A percentile compares a stretch with the other conserved stretches of the same genome.
phyloP scores from a whole-genome alignment of 2,113 vertebrate genomes.

The Panthera tigris region DNA sequence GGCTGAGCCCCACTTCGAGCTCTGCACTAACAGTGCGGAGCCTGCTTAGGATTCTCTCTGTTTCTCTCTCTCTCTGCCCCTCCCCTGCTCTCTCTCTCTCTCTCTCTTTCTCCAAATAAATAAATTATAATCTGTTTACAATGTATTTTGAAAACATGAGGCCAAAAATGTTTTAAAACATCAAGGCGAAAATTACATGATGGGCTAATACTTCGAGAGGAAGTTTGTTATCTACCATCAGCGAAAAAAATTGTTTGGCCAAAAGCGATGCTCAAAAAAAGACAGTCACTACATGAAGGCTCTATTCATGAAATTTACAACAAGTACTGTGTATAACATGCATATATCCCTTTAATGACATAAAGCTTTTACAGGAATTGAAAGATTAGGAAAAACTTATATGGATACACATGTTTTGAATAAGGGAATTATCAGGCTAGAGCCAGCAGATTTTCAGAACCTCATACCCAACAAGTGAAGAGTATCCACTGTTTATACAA shows the following conservation, averaged over 20 bases:
- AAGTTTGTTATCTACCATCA: neutral
- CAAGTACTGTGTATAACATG: neutral
- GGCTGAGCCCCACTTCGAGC: too few relatives aligned
- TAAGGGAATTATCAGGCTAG: neutral
- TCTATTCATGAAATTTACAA: neutral
- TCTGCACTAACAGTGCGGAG: too few relatives aligned
- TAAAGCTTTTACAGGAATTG: neutral
- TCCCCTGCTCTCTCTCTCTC: too few relatives aligned
- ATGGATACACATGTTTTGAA: neutral
- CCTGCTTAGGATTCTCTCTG: too few relatives aligned
- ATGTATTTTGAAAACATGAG: neutral
- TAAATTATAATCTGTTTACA: neutral
- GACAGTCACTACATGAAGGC: neutral
- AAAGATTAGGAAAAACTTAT: neutral
- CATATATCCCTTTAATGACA: neutral
- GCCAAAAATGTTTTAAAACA: neutral
- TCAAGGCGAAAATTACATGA: neutral
- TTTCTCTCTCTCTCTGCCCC: too few relatives aligned
- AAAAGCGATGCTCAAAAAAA: neutral
- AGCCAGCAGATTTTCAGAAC: neutral
- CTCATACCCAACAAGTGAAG: neutral
- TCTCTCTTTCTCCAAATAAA: too few relatives aligned
- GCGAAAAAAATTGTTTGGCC: neutral
- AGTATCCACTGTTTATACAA: neutral
- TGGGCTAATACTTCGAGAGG: neutral